Conservation (phyloP, 2,888 invertebrate genomes). For the Polydrusus cervinus region DNA sequence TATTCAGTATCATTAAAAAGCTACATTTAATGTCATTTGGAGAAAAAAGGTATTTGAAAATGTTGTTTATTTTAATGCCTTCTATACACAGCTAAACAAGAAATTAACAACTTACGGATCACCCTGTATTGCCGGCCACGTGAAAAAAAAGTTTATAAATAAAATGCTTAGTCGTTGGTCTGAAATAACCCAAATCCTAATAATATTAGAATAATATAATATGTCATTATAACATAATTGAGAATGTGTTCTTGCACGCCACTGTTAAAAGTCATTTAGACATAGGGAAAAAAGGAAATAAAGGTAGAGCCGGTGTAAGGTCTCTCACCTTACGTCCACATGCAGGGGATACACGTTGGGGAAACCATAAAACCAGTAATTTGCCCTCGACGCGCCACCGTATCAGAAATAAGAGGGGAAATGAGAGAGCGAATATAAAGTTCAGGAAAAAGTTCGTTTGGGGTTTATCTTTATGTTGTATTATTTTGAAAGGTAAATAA, state of each 20-base stretch:
- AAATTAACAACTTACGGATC: no score
- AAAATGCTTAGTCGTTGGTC: no score
- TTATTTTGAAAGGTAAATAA: slow-evolving; percentile 14
- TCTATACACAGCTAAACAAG: no score
- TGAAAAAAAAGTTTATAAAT: no score
- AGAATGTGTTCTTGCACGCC: slow-evolving; percentile 1
- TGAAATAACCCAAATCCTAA: no score
- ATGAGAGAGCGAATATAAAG: slow-evolving; percentile 30
- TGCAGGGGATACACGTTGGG: slow-evolving; percentile 43
- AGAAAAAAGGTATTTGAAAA: no score
- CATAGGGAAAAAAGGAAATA: slow-evolving; percentile 44
- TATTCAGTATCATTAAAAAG: no score
- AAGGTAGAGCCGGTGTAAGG: slow-evolving; percentile 44
- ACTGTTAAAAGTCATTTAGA: slow-evolving; percentile 44
- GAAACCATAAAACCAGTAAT: slow-evolving; percentile 53
- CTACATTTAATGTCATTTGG: no score
- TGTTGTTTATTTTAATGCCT: no score
- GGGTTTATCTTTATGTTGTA: slow-evolving; percentile 26
- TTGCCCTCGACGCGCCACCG: slow-evolving; percentile 50
- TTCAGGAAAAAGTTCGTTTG: slow-evolving; percentile 31
- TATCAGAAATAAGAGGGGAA: slow-evolving; percentile 39
- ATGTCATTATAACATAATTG: no score
- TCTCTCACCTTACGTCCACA: slow-evolving; percentile 52
- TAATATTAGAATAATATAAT: no score
- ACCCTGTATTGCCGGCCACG: no score